These are phyloP conservation scores for Agrilus biguttatus DNA, from an alignment of 2,888 invertebrate genomes.

Conservation along the genomic window DNA sequence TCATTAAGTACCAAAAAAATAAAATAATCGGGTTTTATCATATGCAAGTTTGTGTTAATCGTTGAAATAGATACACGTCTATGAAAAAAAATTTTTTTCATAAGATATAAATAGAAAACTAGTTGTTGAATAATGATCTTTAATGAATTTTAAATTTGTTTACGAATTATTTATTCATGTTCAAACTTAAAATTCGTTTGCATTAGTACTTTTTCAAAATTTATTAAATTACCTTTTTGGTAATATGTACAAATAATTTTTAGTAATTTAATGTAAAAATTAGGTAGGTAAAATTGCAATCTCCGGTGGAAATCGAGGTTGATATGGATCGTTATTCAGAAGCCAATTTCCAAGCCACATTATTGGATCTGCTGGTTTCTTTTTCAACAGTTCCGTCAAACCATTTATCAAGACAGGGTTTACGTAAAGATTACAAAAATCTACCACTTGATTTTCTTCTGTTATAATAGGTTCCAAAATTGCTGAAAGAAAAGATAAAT, in stretches of 20 bases:
- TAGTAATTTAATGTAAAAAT: neutral
- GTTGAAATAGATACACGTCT: too few species aligned
- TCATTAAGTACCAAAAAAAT: too few species aligned
- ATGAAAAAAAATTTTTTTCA: too few species aligned
- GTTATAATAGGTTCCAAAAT: conserved; percentile 57
- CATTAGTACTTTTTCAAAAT: too few species aligned
- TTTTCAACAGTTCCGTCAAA: conserved; percentile 48
- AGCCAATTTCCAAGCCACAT: conserved; percentile 68
- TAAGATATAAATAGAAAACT: too few species aligned
- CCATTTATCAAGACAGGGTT: conserved; percentile 49
- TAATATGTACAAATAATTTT: neutral
- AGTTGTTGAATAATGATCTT: too few species aligned
- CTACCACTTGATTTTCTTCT: conserved; percentile 43
- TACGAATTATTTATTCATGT: too few species aligned
- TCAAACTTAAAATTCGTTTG: too few species aligned
- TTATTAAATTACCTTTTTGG: too few species aligned
- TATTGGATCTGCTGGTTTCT: conserved; percentile 62
- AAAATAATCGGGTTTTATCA: too few species aligned
- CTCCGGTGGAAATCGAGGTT: conserved; percentile 36
- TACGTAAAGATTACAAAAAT: conserved; percentile 54
- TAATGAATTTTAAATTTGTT: too few species aligned
- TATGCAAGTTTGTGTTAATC: too few species aligned
- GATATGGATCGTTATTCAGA: conserved; percentile 59
- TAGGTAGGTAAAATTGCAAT: conserved; percentile 23
- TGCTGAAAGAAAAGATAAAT: conserved; percentile 35